Evolutionary conservation across 2,113 vertebrate genomes (phyloP), one percentile per base, ranked within the genome.

Genomic region (Regulus satrapa): DNA sequence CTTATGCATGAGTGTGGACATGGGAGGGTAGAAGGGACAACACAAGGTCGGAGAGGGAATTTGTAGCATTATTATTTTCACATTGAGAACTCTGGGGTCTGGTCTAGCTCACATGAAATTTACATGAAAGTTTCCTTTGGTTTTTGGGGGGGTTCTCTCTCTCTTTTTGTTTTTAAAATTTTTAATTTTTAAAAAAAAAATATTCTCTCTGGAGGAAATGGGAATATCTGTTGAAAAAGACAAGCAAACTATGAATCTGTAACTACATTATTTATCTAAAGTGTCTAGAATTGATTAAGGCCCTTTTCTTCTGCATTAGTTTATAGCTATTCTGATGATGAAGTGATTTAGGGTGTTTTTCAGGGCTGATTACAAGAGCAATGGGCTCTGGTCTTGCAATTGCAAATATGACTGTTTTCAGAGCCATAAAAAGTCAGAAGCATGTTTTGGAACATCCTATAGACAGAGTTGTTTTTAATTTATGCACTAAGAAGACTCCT

Each of bases 401-500:
- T 82, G 41, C 34, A 92, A 87, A 89, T 73, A 64, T 17, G 31
- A 69, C 49, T 31, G 40, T n/a, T 58, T 61, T 64, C 29, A 89
- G 66, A 78, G 24, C 21, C 40, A 31, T 19, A 76, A 68, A 49
- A 79, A 85, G 58, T 24, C 71, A 67, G 84, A 91, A 73, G 32
- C 26, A 55, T 73, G 26, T 74, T 93, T 93, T 71, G 46, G 46
- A 40, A 54, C 23, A 5, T 66, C 66, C 41, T 72, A 52, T 91
- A 34, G 20, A 92, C 89, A 93, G 40, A 92, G 71, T 52, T 85
- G 64, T n/a, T 97, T 97, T 85, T 43, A 41, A 72, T 90, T 95
- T 93, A 94, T 92, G 89, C 93, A 93, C 87, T 94, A 85, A 96
- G 83, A 89, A 34, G 19, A 46, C 26, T 76, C 18, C 24, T 73